A percentile compares a stretch with the other conserved stretches of the same genome.
phyloP scores from a whole-genome alignment of 2,888 invertebrate species.

The Galeruca laticollis region DNA sequence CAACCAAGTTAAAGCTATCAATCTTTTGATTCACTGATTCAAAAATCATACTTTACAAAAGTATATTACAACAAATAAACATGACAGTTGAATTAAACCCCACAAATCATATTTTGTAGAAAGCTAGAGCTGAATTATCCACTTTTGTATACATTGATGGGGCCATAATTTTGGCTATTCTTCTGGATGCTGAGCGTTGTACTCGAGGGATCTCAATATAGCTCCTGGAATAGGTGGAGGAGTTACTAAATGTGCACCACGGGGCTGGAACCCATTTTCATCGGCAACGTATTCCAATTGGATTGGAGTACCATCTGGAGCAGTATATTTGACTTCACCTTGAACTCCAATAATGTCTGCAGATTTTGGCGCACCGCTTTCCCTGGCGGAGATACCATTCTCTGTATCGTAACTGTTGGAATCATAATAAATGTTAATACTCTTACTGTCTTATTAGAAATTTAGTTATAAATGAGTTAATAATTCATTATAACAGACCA shows the following conservation, averaged over 20 bases:
- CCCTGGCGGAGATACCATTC: slow-evolving; percentile 68
- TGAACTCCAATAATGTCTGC: slow-evolving; percentile 68
- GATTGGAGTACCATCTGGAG: slow-evolving; percentile 72
- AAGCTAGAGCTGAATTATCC: too few relatives aligned
- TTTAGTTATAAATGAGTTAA: too few relatives aligned
- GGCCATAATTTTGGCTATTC: slow-evolving; percentile 53
- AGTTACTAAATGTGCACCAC: slow-evolving; percentile 69
- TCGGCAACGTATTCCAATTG: slow-evolving; percentile 69
- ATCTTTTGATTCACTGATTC: too few relatives aligned
- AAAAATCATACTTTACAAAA: slow-evolving; percentile 31
- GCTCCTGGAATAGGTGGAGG: slow-evolving; percentile 79
- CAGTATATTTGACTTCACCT: slow-evolving; percentile 70
- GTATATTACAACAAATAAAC: slow-evolving; percentile 36
- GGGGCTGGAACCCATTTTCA: slow-evolving; percentile 72
- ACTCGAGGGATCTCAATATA: slow-evolving; percentile 76
- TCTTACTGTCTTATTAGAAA: too few relatives aligned
- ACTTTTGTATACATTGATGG: slow-evolving; percentile 34
- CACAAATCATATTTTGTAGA: slow-evolving; percentile 26
- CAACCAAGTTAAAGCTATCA: too few relatives aligned
- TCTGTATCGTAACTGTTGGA: slow-evolving; percentile 65
- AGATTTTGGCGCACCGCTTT: slow-evolving; percentile 64
- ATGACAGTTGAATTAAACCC: slow-evolving; percentile 38
- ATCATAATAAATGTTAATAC: slow-evolving; percentile 14
- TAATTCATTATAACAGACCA: too few relatives aligned
- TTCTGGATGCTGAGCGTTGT: slow-evolving; percentile 75